Evolutionary conservation across 2,797 vertebrate genomes (phyloP).

Genomic region (Clarias laeviceps): DNA sequence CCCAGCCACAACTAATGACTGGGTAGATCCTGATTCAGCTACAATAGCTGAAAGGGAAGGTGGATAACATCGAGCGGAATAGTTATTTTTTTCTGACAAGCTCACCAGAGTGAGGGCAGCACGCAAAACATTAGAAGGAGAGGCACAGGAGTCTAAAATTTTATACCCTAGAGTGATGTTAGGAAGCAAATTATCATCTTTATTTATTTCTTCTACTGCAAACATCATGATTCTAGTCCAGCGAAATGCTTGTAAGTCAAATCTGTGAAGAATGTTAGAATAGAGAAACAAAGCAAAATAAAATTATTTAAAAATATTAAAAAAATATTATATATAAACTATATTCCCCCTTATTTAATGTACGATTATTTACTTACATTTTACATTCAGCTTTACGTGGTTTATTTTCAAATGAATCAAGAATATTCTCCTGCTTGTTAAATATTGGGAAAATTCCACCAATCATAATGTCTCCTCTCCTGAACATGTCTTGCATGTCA

Average conservation of each 20-base stretch:
- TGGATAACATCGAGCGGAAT: slow-evolving; percentile 60
- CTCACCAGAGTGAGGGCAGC: slow-evolving; percentile 70
- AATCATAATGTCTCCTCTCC: slow-evolving; percentile 72
- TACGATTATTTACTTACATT: slow-evolving; percentile 62
- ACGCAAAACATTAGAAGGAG: slow-evolving; percentile 70
- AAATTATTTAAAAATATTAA: too few relatives aligned
- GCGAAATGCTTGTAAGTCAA: slow-evolving; percentile 74
- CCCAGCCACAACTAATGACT: slow-evolving; percentile 73
- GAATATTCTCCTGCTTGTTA: slow-evolving; percentile 68
- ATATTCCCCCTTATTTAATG: background rate
- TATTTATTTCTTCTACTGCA: slow-evolving; percentile 78
- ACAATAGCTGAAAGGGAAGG: slow-evolving; percentile 70
- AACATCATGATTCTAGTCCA: slow-evolving; percentile 79
- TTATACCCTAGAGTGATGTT: slow-evolving; percentile 75
- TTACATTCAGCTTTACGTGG: slow-evolving; percentile 63
- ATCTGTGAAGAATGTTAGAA: slow-evolving; percentile 57
- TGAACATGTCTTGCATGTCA: slow-evolving; percentile 67
- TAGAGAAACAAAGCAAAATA: slow-evolving; percentile 20
- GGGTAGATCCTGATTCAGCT: slow-evolving; percentile 78
- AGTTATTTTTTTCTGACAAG: slow-evolving; percentile 46
- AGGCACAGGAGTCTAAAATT: slow-evolving; percentile 77
- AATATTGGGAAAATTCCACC: slow-evolving; percentile 79
- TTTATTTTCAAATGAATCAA: slow-evolving; percentile 59
- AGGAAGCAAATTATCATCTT: slow-evolving; percentile 67
- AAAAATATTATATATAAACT: background rate